Evolutionary conservation across 37 sponge, comb jelly and placozoan genomes (phyloP).

Genomic region (Chondrilla cf. caribensis): DNA sequence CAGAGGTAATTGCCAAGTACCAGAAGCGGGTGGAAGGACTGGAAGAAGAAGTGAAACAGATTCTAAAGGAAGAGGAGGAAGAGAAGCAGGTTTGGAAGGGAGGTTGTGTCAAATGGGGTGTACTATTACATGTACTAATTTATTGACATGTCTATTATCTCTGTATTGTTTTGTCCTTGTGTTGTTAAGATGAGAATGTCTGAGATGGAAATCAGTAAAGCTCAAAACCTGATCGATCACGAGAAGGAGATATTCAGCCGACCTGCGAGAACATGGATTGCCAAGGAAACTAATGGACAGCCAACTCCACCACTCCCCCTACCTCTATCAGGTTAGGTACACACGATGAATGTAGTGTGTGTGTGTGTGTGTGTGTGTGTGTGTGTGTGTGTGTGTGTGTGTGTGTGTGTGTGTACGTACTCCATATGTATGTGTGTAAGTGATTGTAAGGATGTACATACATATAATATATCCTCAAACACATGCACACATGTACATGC

Average conservation of each 20-base stretch:
- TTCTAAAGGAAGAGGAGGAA: constrained; percentile 93
- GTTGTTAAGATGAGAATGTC: constrained; percentile 60
- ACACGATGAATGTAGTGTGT: neutral
- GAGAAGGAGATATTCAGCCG: constrained; percentile 89
- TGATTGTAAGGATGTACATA: neutral
- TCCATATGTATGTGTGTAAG: neutral
- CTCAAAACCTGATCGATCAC: constrained; percentile 92
- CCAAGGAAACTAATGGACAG: neutral
- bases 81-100: constrained; percentile 70
- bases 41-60: constrained; percentile 64
- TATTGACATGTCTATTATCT: neutral
- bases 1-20: constrained; percentile 79
- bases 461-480: too few species aligned
- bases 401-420: neutral
- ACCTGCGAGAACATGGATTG: constrained; percentile 84
- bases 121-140: too few species aligned
- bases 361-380: neutral
- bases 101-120: neutral
- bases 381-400: neutral
- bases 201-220: constrained; percentile 97
- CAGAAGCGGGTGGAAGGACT: constrained; percentile 57
- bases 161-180: neutral
- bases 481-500: too few species aligned
- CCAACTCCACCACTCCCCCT: too few species aligned
- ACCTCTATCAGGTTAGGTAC: too few species aligned